A percentile compares a stretch with the other conserved stretches of the same genome.
These are phyloP conservation scores for Aromia moschata DNA, from an alignment of 2,888 invertebrate species.

Conservation along the genomic window DNA sequence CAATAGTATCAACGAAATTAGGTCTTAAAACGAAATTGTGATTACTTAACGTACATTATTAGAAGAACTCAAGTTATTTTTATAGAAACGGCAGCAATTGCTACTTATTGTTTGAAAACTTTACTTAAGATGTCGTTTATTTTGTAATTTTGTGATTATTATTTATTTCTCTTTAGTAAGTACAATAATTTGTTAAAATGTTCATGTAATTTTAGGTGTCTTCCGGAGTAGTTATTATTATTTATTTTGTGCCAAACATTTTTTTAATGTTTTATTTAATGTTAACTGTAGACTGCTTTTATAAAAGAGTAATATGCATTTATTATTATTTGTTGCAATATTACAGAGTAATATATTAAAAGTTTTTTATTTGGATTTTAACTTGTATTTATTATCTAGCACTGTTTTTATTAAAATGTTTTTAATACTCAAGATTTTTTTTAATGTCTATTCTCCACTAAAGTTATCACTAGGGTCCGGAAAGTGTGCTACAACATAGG, in stretches of 20 bases:
- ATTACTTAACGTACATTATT: constrained; percentile 21
- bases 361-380: constrained; percentile 40
- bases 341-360: constrained; percentile 45
- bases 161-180: constrained; percentile 11
- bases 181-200: constrained; percentile 14
- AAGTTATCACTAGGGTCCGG: no score
- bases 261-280: constrained; percentile 30
- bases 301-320: constrained; percentile 23
- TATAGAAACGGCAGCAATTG: constrained; percentile 13
- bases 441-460: no score
- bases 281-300: constrained; percentile 35
- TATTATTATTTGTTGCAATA: constrained; percentile 39
- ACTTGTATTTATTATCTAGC: constrained; percentile 42
- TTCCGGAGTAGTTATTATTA: constrained; percentile 24
- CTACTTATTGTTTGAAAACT: constrained; percentile 6
- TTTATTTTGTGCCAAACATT: constrained; percentile 41
- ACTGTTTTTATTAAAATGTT: constrained; percentile 40
- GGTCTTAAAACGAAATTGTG: constrained; percentile 18
- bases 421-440: no score
- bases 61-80: constrained; percentile 10
- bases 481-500: no score
- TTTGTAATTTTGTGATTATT: constrained; percentile 7
- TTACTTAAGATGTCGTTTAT: constrained; percentile 5
- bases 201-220: constrained; percentile 21
- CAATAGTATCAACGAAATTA: constrained; percentile 21